Evolutionary conservation across 2,888 invertebrate genomes (phyloP), one percentile per base, ranked within the genome.

Genomic region (Augiades crinisus): DNA sequence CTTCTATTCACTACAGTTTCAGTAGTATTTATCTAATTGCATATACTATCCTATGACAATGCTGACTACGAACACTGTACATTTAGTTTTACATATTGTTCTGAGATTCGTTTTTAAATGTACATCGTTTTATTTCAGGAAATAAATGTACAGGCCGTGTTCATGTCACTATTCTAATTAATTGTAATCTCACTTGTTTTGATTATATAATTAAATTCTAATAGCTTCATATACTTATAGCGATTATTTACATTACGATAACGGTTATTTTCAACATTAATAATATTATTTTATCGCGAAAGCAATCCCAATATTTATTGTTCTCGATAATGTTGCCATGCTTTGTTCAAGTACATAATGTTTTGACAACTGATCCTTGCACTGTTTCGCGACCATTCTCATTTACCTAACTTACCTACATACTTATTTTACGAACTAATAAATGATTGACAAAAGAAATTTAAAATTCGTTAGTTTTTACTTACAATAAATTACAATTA

Each of bases 111-210:
- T 59, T 56, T 50, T 52, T 45, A 36, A 44, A 44, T 64, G 60
- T 60, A 56, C 49, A 58, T 56, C 50, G 43, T 43, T 16, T 77
- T 72, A n/a, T 75, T 34, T 33, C 21, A 5, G 24, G 7, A 45
- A 79, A 80, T 80, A 77, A 83, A 78, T 67, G 72, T 68, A 65
- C 80, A 81, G 70, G 63, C 7, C 65, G 62, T 66, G 58, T 68
- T 65, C 63, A 66, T 61, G 63, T 67, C 63, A 71, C 80, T 82
- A 81, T 72, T 62, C 77, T 82, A 79, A 68, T 82, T 81, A 81
- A 83, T 69, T 79, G 81, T 89, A 89, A 87, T 89, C 88, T 89
- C 88, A 89, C 88, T 87, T 81, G 78, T 78, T 81, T 84, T 83
- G 84, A 85, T 85, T 84, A 78, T 72, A 75, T 83, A 82, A 80